Conservation (phyloP, 2,113 vertebrate genomes). For the Coregonus clupeaformis region DNA sequence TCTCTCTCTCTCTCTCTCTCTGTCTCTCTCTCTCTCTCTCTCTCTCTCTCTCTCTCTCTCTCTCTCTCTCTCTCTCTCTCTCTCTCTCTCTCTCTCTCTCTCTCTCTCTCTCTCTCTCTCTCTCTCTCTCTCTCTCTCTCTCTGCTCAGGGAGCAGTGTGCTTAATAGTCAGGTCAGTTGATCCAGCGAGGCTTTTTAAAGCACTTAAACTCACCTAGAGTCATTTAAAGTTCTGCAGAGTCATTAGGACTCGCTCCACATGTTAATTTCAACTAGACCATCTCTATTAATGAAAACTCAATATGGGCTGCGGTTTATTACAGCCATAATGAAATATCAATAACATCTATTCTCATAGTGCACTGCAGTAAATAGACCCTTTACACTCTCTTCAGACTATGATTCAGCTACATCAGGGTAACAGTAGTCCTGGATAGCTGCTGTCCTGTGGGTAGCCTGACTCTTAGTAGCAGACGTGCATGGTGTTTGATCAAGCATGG, state of each 20-base stretch:
- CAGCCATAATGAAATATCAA: conserved; percentile 72
- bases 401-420: conserved; percentile 44
- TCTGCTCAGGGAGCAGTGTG: conserved; percentile 30
- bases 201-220: conserved; percentile 35
- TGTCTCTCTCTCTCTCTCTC: too few species aligned
- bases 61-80: too few species aligned
- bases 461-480: conserved; percentile 26
- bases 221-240: conserved; percentile 46
- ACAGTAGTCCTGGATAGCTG: conserved; percentile 48
- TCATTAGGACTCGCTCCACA: conserved; percentile 56
- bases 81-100: too few species aligned
- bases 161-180: conserved; percentile 49
- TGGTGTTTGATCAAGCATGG: conserved; percentile 33
- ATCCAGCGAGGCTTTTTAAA: conserved; percentile 48
- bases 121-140: not conserved
- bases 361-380: conserved; percentile 50
- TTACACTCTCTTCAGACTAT: too few species aligned
- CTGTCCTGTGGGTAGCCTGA: conserved; percentile 31
- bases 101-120: too few species aligned
- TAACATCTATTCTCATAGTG: conserved; percentile 53
- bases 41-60: too few species aligned
- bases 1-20: not conserved
- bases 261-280: conserved; percentile 64
- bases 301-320: conserved; percentile 64
- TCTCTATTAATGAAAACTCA: conserved; percentile 68